phyloP scores from a whole-genome alignment of 1,140 invertebrate species.

The Planococcus citri region DNA sequence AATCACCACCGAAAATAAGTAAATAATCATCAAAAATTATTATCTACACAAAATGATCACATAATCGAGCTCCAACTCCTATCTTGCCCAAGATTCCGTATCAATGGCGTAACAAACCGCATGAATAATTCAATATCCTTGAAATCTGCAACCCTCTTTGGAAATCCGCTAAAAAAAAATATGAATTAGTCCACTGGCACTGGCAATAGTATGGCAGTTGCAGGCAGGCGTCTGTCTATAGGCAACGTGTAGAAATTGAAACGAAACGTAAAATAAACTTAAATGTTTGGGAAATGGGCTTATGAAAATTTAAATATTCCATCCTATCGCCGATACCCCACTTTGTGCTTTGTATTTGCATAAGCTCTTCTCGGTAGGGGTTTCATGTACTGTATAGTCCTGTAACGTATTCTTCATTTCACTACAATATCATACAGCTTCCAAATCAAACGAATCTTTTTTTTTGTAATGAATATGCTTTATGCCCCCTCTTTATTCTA shows the following conservation, averaged over 20 bases:
- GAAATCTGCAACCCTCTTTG: neutral
- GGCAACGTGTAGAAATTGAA: neutral
- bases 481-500: too few relatives aligned
- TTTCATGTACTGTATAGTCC: neutral
- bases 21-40: too few relatives aligned
- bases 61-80: neutral
- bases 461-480: neutral
- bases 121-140: neutral
- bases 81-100: neutral
- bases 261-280: constrained; percentile 3
- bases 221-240: too few relatives aligned
- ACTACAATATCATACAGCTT: too few relatives aligned
- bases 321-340: neutral
- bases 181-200: neutral
- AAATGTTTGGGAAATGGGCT: neutral
- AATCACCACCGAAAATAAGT: too few relatives aligned
- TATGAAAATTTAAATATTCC: constrained; percentile 3
- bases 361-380: neutral
- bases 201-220: too few relatives aligned
- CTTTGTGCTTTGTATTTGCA: neutral
- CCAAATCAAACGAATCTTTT: too few relatives aligned
- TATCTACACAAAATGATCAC: too few relatives aligned
- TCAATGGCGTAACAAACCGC: neutral
- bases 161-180: neutral
- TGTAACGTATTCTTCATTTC: neutral